Conservation (phyloP, 2,113 vertebrate species). For the Ceuthmochares aereus region DNA sequence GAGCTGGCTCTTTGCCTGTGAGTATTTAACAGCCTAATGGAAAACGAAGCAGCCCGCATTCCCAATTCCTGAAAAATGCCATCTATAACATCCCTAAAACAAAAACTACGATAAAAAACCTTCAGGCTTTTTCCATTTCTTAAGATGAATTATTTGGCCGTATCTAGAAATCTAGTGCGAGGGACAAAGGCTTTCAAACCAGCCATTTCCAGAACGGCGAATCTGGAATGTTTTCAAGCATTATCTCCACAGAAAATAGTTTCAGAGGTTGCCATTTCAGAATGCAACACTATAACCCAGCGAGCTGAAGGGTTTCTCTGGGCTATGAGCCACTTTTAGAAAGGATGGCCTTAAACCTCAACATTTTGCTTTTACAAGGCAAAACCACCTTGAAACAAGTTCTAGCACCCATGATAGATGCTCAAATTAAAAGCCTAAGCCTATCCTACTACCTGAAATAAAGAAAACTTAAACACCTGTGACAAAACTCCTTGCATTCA, state of each 20-base stretch:
- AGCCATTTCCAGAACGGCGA: background rate
- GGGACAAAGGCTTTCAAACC: background rate
- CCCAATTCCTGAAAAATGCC: background rate
- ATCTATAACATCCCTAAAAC: background rate
- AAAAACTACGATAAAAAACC: background rate
- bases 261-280: background rate
- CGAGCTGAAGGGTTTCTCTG: background rate
- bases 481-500: background rate
- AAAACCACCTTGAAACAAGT: background rate
- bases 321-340: background rate
- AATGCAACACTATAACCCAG: background rate
- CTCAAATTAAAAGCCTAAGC: background rate
- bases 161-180: background rate
- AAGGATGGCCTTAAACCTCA: background rate
- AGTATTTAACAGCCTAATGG: background rate
- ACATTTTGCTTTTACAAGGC: background rate
- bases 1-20: background rate
- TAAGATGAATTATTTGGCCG: background rate
- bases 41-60: background rate
- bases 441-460: background rate
- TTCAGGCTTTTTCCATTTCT: background rate
- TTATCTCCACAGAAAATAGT: background rate
- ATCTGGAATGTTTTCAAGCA: conserved; percentile 29
- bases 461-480: background rate
- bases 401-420: background rate